phyloP scores from a whole-genome alignment of 1,140 invertebrate species.

The Neuroterus valhalla region DNA sequence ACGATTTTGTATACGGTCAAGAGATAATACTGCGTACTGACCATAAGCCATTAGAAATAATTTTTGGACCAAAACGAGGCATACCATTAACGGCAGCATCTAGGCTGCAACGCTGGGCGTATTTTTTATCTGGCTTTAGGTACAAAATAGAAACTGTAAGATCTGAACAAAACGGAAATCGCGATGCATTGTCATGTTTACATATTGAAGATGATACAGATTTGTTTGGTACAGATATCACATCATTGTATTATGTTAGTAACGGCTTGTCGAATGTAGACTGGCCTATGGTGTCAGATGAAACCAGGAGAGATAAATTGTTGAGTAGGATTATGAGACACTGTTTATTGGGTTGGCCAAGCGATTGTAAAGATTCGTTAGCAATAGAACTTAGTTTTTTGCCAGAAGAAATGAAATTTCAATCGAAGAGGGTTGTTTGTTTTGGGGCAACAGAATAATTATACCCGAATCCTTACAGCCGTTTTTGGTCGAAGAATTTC shows the following conservation, averaged over 20 bases:
- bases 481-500: too few relatives aligned
- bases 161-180: constrained; percentile 32
- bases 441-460: constrained; percentile 60
- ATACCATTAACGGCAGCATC: constrained; percentile 41
- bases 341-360: constrained; percentile 35
- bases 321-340: constrained; percentile 30
- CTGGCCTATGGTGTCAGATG: constrained; percentile 12
- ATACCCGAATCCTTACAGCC: constrained; percentile 61
- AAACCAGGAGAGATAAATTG: constrained; percentile 27
- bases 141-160: constrained; percentile 37
- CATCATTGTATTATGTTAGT: constrained; percentile 30
- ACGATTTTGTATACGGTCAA: constrained; percentile 72
- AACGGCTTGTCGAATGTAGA: background rate
- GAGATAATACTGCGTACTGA: constrained; percentile 66
- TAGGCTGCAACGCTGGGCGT: too few relatives aligned
- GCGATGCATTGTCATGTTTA: constrained; percentile 25
- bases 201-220: constrained; percentile 14
- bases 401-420: constrained; percentile 33
- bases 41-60: constrained; percentile 63
- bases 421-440: constrained; percentile 48
- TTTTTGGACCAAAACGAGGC: constrained; percentile 60
- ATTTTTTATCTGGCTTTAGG: too few relatives aligned
- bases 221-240: background rate
- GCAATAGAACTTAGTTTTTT: constrained; percentile 16
- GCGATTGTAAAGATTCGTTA: background rate